Evolutionary conservation across 2,113 vertebrate genomes (phyloP).

Genomic region (Oreamnos americanus): DNA sequence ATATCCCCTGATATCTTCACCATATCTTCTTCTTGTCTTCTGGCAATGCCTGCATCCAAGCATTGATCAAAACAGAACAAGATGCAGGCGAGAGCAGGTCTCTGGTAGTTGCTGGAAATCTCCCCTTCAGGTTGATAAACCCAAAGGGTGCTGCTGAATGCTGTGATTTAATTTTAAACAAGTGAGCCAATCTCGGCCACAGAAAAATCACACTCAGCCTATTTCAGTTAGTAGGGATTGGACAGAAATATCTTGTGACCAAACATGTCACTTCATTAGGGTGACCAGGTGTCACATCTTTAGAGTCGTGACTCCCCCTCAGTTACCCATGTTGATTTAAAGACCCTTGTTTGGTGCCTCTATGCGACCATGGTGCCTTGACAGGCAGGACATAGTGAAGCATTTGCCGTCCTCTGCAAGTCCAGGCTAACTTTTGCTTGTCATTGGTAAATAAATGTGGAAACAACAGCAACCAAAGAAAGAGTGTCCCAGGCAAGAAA

Average conservation of each 20-base stretch:
- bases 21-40: background rate
- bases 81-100: background rate
- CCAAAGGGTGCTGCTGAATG: background rate
- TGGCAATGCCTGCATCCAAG: background rate
- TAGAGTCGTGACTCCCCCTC: background rate
- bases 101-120: background rate
- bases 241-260: background rate
- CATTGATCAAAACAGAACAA: conserved; percentile 28
- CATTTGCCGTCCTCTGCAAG: background rate
- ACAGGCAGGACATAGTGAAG: background rate
- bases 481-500: background rate
- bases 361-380: background rate
- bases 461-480: conserved; percentile 5
- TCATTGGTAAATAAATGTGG: background rate
- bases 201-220: conserved; percentile 12
- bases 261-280: background rate
- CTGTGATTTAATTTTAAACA: background rate
- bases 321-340: background rate
- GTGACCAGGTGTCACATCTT: background rate
- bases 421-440: background rate
- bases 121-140: background rate
- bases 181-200: background rate
- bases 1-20: background rate
- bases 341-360: background rate
- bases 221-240: background rate